Conservation (phyloP, 2,888 invertebrate genomes). For the Psylliodes chrysocephalus region DNA sequence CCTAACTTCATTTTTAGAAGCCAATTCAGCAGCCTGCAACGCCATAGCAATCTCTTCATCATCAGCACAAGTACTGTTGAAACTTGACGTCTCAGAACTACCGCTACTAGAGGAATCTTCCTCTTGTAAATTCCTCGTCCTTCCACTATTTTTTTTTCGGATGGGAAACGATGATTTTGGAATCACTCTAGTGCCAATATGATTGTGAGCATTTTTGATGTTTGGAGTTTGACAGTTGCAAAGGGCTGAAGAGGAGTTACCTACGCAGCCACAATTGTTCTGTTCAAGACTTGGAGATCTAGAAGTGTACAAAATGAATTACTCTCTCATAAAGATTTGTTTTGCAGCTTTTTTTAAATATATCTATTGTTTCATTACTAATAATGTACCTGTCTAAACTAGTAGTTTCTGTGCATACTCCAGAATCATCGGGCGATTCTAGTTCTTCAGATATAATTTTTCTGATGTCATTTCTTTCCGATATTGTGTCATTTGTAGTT, state of each 20-base stretch:
- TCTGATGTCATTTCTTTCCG: slow-evolving; percentile 8
- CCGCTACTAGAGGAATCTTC: slow-evolving; percentile 58
- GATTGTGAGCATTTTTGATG: slow-evolving; percentile 9
- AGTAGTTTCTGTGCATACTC: slow-evolving; percentile 79
- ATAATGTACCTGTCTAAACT: slow-evolving; percentile 67
- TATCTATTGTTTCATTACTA: too few relatives aligned
- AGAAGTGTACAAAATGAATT: background rate
- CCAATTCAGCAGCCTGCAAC: slow-evolving; percentile 85
- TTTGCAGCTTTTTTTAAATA: too few relatives aligned
- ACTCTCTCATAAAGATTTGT: too few relatives aligned
- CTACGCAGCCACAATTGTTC: slow-evolving; percentile 50
- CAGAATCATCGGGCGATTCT: slow-evolving; percentile 71
- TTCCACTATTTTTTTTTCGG: slow-evolving; percentile 36
- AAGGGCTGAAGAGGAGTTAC: slow-evolving; percentile 25
- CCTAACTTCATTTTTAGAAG: slow-evolving; percentile 80
- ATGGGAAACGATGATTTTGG: slow-evolving; percentile 43
- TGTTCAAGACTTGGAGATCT: slow-evolving; percentile 71
- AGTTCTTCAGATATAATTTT: slow-evolving; percentile 54
- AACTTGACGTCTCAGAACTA: slow-evolving; percentile 73
- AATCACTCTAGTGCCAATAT: slow-evolving; percentile 29
- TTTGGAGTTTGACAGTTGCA: slow-evolving; percentile 30
- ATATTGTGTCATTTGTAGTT: slow-evolving; percentile 57
- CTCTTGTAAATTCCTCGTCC: slow-evolving; percentile 24
- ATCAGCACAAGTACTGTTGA: slow-evolving; percentile 83
- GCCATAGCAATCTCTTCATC: slow-evolving; percentile 89